Conservation (phyloP, 1,140 invertebrate species). For the Drosophila sp. region DNA sequence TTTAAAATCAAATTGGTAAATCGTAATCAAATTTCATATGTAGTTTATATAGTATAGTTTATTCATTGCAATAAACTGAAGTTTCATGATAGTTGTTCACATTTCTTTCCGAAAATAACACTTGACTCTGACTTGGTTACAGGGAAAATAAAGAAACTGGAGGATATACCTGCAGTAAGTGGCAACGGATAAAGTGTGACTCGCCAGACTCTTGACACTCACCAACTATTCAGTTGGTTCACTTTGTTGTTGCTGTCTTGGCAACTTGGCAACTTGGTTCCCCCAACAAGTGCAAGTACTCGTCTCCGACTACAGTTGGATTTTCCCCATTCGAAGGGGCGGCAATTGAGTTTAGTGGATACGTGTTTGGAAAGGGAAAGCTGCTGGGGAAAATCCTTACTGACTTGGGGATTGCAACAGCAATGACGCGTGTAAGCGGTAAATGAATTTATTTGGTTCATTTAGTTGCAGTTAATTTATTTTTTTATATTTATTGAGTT, state of each 20-base stretch:
- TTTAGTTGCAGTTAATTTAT: conserved; percentile 71
- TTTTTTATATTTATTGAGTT: conserved; percentile 75
- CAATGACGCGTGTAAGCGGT: conserved; percentile 64
- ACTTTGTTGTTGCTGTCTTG: conserved; percentile 1
- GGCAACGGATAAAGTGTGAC: conserved; percentile 25
- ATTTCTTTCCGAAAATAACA: conserved; percentile 1
- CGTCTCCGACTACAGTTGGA: conserved; percentile 9
- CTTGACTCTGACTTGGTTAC: conserved; percentile 19
- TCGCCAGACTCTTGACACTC: conserved; percentile 16
- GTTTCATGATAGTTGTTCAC: neutral
- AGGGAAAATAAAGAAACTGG: no score
- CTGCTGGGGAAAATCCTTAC: neutral
- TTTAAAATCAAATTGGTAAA: no score
- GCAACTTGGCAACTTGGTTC: conserved; percentile 13
- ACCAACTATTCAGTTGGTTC: conserved; percentile 3
- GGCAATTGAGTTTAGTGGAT: conserved; percentile 50
- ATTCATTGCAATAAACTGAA: neutral
- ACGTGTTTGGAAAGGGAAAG: conserved; percentile 13
- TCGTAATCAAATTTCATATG: no score
- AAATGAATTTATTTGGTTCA: conserved; percentile 79
- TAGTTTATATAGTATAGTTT: no score
- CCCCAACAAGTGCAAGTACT: conserved; percentile 18
- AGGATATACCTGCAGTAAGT: conserved; percentile 22
- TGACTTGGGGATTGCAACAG: conserved; percentile 20
- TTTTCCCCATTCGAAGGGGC: conserved; percentile 10